Base-by-base conservation (phyloP, 1,140 invertebrate species). In the Dermatophagoides farinae region DNA sequence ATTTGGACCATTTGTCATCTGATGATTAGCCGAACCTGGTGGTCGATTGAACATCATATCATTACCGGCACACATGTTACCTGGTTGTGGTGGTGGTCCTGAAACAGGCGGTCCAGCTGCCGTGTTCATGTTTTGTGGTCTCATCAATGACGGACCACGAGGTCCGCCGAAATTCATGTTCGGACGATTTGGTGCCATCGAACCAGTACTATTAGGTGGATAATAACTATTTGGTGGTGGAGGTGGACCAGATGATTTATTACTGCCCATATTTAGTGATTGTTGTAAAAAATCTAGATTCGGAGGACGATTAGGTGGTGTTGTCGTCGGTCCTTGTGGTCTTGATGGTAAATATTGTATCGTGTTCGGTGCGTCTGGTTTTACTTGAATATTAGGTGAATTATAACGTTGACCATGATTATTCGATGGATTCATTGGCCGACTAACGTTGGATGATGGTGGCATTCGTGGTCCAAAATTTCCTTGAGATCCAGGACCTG, bases 271-370 rank as follows among this genome's bases (percentile, higher is more conserved):
- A 23, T 23, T 55, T 14, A 55, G 14, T 78, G 57, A 46, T 38
- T 59, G 60, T 67, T 88, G 88, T 61, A 95, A 76, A 72, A 93
- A 93, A 62, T 95, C 89, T 52, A 95, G 74, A 70, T 86, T 89
- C 8, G 88, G 88, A 1, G 86, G 85, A n/a, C 82, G 82, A 55
- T 85, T 76, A 10, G 80, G 77, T 61, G 50, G 66, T 65, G 61
- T 60, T 62, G n/a, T 62, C 55, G 25, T 58, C 44, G 39, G 52
- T 44, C 37, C 58, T 61, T 65, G 67, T 47, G 76, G 64, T 76
- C 87, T 78, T 41, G 88, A 87, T 25, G 91, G 91, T 69, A 96
- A 80, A 77, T 97, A 97, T 74, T 96, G 91, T 68, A 97, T 96
- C 14, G 91, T 96, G 71, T 96, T 96, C 0, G 91, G 91, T 1